phyloP scores from a whole-genome alignment of 2,888 invertebrate genomes.

The Dasypogon diadema region DNA sequence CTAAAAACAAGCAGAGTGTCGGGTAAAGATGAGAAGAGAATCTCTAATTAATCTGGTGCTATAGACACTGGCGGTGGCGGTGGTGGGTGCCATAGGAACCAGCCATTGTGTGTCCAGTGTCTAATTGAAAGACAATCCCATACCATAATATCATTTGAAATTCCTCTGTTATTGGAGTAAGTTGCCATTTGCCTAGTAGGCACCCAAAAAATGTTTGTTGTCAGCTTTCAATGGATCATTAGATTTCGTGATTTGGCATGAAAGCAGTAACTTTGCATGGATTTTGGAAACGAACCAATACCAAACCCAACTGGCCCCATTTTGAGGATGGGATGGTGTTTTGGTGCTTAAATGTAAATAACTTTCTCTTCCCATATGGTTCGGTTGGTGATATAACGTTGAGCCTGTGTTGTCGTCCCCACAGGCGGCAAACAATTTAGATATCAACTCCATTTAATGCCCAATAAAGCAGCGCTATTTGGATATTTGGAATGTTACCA shows the following conservation, averaged over 20 bases:
- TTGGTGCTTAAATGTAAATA: not conserved
- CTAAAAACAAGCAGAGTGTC: not conserved
- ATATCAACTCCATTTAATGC: too few relatives aligned
- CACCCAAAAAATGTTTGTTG: not conserved
- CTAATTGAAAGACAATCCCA: too few relatives aligned
- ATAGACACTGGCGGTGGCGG: too few relatives aligned
- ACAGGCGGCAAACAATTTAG: not conserved
- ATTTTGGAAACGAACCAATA: not conserved
- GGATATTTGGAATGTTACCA: too few relatives aligned
- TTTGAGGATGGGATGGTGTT: not conserved
- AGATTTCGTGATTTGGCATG: conserved; percentile 14
- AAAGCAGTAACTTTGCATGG: not conserved
- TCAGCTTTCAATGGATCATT: conserved; percentile 7
- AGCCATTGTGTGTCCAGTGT: too few relatives aligned
- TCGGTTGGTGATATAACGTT: not conserved
- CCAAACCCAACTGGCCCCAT: not conserved
- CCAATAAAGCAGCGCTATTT: too few relatives aligned
- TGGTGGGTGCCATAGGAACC: too few relatives aligned
- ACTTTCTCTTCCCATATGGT: not conserved
- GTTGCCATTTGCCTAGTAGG: not conserved
- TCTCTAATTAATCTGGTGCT: too few relatives aligned
- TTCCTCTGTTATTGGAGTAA: not conserved
- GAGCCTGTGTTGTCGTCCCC: not conserved
- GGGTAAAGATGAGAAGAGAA: not conserved
- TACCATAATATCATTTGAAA: too few relatives aligned